phyloP scores from a whole-genome alignment of 2,113 vertebrate species.

The Willisornis vidua region DNA sequence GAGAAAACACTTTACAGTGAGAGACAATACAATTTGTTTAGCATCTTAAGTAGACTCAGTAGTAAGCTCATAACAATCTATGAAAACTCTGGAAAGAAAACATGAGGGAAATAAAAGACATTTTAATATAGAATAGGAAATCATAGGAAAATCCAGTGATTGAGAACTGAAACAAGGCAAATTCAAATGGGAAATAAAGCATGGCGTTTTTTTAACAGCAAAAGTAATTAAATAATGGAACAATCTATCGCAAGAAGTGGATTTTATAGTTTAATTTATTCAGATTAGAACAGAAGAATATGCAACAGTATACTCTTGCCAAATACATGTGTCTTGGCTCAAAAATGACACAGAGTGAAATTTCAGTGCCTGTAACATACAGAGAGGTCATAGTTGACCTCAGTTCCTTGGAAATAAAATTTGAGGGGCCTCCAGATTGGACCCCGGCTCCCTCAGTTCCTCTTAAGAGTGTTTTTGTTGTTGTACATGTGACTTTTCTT shows the following conservation, averaged over 20 bases:
- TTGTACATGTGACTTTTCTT: not conserved
- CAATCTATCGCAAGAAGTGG: not conserved
- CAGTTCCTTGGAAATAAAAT: not conserved
- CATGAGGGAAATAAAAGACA: not conserved
- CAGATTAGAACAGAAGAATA: not conserved
- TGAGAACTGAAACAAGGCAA: not conserved
- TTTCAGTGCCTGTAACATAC: not conserved
- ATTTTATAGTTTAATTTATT: not conserved
- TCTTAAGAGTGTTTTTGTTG: not conserved
- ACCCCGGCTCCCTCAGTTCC: not conserved
- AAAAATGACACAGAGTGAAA: not conserved
- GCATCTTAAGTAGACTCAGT: not conserved
- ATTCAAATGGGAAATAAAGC: not conserved
- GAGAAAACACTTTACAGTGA: not conserved
- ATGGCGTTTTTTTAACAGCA: not conserved
- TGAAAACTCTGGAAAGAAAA: not conserved
- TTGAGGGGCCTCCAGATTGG: not conserved
- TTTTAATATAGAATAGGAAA: not conserved
- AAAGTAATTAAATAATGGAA: not conserved
- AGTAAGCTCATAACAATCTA: not conserved
- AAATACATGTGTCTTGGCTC: rapidly evolving
- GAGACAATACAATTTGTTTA: not conserved
- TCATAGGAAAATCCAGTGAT: not conserved
- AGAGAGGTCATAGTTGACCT: not conserved
- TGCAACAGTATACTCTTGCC: not conserved